Conservation (phyloP, 92 coral and sea anemone species). For the Porites lobata region DNA sequence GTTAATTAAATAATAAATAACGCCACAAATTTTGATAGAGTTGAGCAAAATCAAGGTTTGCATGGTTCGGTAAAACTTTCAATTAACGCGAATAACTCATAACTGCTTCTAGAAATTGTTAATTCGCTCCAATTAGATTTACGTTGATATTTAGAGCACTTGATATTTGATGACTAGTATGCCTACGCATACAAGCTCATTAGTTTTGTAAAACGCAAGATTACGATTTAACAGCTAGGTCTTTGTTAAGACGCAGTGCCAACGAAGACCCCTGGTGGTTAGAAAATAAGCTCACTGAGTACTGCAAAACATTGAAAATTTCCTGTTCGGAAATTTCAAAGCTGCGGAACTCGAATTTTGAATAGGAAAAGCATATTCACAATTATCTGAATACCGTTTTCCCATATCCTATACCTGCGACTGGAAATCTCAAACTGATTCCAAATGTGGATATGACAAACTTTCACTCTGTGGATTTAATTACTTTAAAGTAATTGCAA, state of each 20-base stretch:
- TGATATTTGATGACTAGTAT: background rate
- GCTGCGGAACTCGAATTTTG: no score
- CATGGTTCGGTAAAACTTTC: background rate
- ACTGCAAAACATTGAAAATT: background rate
- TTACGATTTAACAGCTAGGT: background rate
- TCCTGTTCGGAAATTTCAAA: no score
- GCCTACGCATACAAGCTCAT: background rate
- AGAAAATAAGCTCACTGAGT: background rate
- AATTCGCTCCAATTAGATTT: background rate
- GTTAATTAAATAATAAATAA: no score
- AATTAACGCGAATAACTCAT: background rate
- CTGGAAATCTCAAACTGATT: no score
- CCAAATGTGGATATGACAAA: no score
- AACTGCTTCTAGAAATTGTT: background rate
- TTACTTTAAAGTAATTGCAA: no score
- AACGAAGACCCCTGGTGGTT: background rate
- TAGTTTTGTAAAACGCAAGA: conserved; percentile 2
- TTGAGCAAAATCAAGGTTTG: background rate
- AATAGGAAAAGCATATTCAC: no score
- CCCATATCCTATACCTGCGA: no score
- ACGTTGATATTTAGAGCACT: background rate
- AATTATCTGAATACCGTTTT: no score
- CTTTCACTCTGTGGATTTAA: no score
- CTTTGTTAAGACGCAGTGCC: background rate
- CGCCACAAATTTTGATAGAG: background rate